Conservation (phyloP, 2,888 invertebrate species). For the Podabrus alpinus region DNA sequence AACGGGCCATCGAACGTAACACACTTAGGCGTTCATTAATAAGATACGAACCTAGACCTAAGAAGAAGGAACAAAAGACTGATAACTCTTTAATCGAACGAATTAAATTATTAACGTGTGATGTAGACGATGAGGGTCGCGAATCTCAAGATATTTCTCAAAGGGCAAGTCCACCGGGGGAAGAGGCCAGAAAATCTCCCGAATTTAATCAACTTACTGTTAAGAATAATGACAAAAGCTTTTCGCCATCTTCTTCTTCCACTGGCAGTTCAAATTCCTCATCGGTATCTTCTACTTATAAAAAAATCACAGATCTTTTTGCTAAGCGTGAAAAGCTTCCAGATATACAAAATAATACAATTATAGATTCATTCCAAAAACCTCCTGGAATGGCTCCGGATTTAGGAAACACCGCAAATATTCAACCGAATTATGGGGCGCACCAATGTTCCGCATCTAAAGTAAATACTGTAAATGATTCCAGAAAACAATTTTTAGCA, state of each 20-base stretch:
- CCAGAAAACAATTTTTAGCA: slow-evolving; percentile 77
- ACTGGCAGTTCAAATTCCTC: slow-evolving; percentile 62
- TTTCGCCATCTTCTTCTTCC: slow-evolving; percentile 62
- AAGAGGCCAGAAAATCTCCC: slow-evolving; percentile 59
- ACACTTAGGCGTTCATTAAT: slow-evolving; percentile 79
- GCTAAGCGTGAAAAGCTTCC: slow-evolving; percentile 52
- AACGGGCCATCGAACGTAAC: slow-evolving; percentile 81
- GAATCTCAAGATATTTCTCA: slow-evolving; percentile 52
- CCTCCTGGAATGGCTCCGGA: slow-evolving; percentile 56
- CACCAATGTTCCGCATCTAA: slow-evolving; percentile 54
- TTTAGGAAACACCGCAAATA: slow-evolving; percentile 60
- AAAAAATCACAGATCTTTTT: slow-evolving; percentile 65
- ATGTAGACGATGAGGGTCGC: slow-evolving; percentile 70
- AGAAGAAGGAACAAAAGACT: slow-evolving; percentile 60
- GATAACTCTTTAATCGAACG: slow-evolving; percentile 84
- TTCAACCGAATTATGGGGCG: slow-evolving; percentile 38
- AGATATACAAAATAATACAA: slow-evolving; percentile 44
- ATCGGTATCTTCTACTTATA: slow-evolving; percentile 67
- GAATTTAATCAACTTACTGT: slow-evolving; percentile 30
- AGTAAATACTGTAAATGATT: slow-evolving; percentile 59
- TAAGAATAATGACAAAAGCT: slow-evolving; percentile 60
- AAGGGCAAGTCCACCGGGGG: slow-evolving; percentile 69
- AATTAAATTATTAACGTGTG: slow-evolving; percentile 83
- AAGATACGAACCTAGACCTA: slow-evolving; percentile 61
- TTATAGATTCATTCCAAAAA: slow-evolving; percentile 34